Evolutionary conservation across 2,888 invertebrate genomes (phyloP).

Genomic region (Amiota minor): DNA sequence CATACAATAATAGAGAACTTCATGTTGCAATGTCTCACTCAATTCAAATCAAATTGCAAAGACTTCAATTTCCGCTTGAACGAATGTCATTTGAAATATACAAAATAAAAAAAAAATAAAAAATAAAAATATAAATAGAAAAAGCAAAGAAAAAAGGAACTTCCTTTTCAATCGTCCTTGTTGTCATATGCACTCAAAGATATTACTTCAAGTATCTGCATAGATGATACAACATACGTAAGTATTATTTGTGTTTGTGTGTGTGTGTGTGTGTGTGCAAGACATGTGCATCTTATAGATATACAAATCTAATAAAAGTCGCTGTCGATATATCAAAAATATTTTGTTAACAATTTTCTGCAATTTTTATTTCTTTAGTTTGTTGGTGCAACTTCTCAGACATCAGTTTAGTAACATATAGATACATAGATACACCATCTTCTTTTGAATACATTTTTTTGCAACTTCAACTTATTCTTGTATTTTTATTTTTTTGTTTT

Average conservation of each 20-base stretch:
- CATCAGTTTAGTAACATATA: conserved; percentile 26
- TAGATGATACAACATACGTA: too few relatives aligned
- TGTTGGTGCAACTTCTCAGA: conserved; percentile 22
- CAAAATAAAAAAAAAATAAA: too few relatives aligned
- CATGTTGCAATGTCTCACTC: too few relatives aligned
- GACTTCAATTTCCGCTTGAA: too few relatives aligned
- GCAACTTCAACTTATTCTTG: neutral
- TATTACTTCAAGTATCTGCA: too few relatives aligned
- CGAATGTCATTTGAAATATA: too few relatives aligned
- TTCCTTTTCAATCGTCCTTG: too few relatives aligned
- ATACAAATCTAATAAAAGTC: conserved; percentile 25
- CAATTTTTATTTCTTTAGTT: conserved; percentile 34
- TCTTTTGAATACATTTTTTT: conserved; percentile 32
- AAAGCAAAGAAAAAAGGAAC: too few relatives aligned
- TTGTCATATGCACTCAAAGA: too few relatives aligned
- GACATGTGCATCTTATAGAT: neutral
- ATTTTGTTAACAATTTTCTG: conserved; percentile 14
- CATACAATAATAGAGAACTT: too few relatives aligned
- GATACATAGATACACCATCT: conserved; percentile 30
- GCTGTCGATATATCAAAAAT: conserved; percentile 20
- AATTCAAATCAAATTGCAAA: too few relatives aligned
- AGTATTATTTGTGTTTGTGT: neutral
- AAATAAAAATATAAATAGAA: too few relatives aligned
- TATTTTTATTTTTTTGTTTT: conserved; percentile 1
- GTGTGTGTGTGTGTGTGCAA: neutral